Evolutionary conservation across 2,888 invertebrate species (phyloP).

Genomic region (Drosophila helvetica): DNA sequence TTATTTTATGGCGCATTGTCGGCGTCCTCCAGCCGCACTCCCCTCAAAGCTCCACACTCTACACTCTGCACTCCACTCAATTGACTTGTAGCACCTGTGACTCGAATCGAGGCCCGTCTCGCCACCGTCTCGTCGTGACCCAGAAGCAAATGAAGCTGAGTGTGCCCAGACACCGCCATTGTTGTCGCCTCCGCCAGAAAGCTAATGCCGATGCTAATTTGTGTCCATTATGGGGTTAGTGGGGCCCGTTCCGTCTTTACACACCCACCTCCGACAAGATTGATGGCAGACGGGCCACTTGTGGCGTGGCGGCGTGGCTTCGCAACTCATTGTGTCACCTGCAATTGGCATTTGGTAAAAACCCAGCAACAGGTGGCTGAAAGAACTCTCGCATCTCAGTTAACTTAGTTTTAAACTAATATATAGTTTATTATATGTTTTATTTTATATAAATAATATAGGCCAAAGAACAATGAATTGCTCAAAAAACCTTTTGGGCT

Average conservation of each 20-base stretch:
- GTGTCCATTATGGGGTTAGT: slow-evolving; percentile 57
- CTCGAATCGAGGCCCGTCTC: slow-evolving; percentile 2
- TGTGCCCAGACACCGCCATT: slow-evolving; percentile 23
- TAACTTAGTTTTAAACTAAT: no score
- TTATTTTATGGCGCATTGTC: slow-evolving; percentile 62
- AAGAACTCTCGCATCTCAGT: no score
- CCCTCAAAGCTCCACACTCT: not conserved
- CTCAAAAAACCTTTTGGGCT: no score
- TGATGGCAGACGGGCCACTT: slow-evolving; percentile 16
- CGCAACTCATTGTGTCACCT: slow-evolving; percentile 20
- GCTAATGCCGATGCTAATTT: slow-evolving; percentile 56
- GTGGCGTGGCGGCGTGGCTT: not conserved
- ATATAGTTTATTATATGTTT: no score
- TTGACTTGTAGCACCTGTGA: slow-evolving; percentile 18
- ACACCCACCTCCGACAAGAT: slow-evolving; percentile 9
- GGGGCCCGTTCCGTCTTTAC: slow-evolving; percentile 15
- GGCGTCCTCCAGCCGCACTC: slow-evolving; percentile 1
- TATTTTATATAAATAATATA: no score
- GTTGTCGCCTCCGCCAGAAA: slow-evolving; percentile 23
- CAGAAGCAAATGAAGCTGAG: slow-evolving; percentile 39
- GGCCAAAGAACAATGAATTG: no score
- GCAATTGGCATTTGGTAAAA: not conserved
- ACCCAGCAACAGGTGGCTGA: not conserved
- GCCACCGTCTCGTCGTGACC: slow-evolving; percentile 24
- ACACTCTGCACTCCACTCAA: slow-evolving; percentile 2